A percentile compares a stretch with the other conserved stretches of the same genome.
phyloP scores from a whole-genome alignment of 2,113 vertebrate genomes.

The Colius striatus region DNA sequence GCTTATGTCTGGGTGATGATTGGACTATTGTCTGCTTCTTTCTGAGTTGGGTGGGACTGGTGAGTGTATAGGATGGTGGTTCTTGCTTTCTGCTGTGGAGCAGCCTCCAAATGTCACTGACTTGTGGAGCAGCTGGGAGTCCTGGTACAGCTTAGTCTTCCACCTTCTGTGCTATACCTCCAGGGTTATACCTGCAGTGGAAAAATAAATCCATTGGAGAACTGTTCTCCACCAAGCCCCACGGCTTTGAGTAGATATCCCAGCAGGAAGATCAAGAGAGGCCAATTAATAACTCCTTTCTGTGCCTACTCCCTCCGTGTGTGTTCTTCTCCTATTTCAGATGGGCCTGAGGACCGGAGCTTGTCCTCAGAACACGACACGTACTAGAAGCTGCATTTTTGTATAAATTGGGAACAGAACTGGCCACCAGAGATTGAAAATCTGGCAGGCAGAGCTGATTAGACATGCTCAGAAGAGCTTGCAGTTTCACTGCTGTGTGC shows the following conservation, averaged over 20 bases:
- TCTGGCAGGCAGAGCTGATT: conserved; percentile 29
- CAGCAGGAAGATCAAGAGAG: not conserved
- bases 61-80: not conserved
- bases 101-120: not conserved
- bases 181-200: not conserved
- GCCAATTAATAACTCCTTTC: not conserved
- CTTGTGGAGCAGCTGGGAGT: not conserved
- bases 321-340: not conserved
- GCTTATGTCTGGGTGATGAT: not conserved
- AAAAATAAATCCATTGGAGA: not conserved
- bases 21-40: not conserved
- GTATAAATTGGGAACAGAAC: not conserved
- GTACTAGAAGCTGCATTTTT: not conserved
- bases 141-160: not conserved
- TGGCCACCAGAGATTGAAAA: conserved; percentile 4
- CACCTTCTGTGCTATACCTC: not conserved
- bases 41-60: not conserved
- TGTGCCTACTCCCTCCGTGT: not conserved
- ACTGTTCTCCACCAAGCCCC: not conserved
- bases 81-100: not conserved
- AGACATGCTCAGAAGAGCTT: conserved; percentile 50
- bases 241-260: not conserved
- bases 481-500: conserved; percentile 4
- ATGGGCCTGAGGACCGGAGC: not conserved
- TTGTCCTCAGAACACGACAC: not conserved